These are phyloP conservation scores for Indri indri DNA, from an alignment of 2,113 vertebrate species.

Conservation along the genomic window DNA sequence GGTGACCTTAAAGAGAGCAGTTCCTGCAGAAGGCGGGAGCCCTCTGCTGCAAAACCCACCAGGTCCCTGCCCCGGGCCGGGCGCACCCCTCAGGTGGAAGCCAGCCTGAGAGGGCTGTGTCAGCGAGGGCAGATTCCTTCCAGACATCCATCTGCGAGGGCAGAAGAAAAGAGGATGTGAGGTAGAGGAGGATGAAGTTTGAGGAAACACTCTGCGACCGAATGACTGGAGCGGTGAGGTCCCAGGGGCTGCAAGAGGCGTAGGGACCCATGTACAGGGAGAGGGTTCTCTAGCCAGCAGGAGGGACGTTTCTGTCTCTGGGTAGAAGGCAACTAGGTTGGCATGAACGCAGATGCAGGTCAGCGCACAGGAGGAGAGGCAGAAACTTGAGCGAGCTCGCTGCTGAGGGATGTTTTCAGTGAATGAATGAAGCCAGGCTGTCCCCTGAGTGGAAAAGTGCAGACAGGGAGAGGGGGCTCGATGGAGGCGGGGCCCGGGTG, in stretches of 20 bases:
- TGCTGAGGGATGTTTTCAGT: neutral
- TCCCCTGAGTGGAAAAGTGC: neutral
- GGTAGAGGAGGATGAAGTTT: neutral
- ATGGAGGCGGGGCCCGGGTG: rapidly evolving
- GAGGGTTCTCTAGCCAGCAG: neutral
- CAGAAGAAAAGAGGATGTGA: neutral
- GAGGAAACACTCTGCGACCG: neutral
- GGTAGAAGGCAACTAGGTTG: neutral
- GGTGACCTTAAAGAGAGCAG: neutral
- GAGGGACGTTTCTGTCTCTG: neutral
- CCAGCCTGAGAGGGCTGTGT: neutral
- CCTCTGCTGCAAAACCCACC: neutral
- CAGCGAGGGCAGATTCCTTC: neutral
- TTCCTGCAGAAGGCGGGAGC: neutral
- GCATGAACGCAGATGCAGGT: neutral
- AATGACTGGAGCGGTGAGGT: neutral
- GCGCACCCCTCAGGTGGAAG: neutral
- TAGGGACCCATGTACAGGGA: neutral
- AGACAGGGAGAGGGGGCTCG: no score
- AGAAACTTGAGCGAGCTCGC: neutral
- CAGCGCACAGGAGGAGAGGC: rapidly evolving
- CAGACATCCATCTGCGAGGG: neutral
- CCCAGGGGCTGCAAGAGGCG: neutral
- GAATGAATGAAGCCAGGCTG: neutral
- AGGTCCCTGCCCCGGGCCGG: neutral